Evolutionary conservation across 1,140 invertebrate genomes (phyloP), one percentile per base, ranked within the genome.

Genomic region (Ridgeia piscesae): DNA sequence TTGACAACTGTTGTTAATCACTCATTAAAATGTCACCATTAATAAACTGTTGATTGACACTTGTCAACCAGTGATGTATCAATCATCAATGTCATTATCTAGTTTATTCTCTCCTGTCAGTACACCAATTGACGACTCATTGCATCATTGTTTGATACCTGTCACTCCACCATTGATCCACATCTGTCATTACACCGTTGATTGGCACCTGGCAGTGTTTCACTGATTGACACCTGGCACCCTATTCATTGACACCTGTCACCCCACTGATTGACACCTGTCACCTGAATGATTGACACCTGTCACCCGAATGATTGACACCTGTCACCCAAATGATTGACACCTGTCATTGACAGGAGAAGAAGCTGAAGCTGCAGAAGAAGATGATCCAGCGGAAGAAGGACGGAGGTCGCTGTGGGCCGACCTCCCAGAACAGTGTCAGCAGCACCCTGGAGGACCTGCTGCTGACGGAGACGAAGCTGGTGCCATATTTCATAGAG

Each of bases 401-500:
- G 93, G 58, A 77, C 27, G 97, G 98, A 93, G 94, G 97, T 97
- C 93, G 94, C 94, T 97, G 97, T 35, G 96, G 92, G 89, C 35
- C 35, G 92, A 92, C 34, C 89, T 92, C 77, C 31, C 89, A 96
- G 96, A 94, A 97, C 92, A 97, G 94, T 96, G 97, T 94, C 89
- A 94, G 96, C 94, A 94, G 92, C 96, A 95, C 94, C 88, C 94
- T 97, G 42, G 97, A 97, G 94, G 97, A 97, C 93, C 97, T 97
- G 94, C 97, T 97, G 33, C 97, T 98, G 95, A 97, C 97, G 31
- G 98, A 98, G 91, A 97, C 97, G 33, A 98, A 98, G 95, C 97
- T 97, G 91, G 97, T 99, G 94, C 98, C 98, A 34, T 96, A 98
- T 92, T 99, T 99, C 95, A 97, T 99, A 35, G 98, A 99, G 95